These are phyloP conservation scores for Muntiacus reevesi DNA, from an alignment of 2,113 vertebrate genomes.

Conservation along the genomic window DNA sequence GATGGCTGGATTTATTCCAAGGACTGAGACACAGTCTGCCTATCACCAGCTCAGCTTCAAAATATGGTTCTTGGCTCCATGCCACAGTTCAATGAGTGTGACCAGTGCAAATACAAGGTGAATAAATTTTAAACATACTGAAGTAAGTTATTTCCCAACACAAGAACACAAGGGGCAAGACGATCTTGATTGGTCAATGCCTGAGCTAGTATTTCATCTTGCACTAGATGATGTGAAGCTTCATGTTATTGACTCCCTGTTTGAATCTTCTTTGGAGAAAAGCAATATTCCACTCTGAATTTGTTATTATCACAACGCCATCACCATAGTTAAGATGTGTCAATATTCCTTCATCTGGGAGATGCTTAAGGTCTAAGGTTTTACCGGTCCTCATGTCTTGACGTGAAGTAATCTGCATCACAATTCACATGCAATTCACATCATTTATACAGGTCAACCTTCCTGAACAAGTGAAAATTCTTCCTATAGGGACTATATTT, in stretches of 20 bases:
- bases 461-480: slow-evolving; percentile 11
- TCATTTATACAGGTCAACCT: neutral
- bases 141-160: slow-evolving; percentile 65
- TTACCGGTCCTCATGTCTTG: slow-evolving; percentile 23
- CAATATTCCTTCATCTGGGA: slow-evolving; percentile 45
- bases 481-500: neutral
- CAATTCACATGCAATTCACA: slow-evolving; percentile 30
- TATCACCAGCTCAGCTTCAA: slow-evolving; percentile 60
- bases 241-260: slow-evolving; percentile 51
- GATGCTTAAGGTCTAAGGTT: slow-evolving; percentile 27
- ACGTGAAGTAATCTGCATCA: slow-evolving; percentile 33
- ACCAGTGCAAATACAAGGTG: slow-evolving; percentile 44
- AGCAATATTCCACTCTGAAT: slow-evolving; percentile 54
- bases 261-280: slow-evolving; percentile 66
- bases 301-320: slow-evolving; percentile 27
- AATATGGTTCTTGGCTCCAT: slow-evolving; percentile 62
- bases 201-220: slow-evolving; percentile 59
- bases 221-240: slow-evolving; percentile 38
- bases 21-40: slow-evolving; percentile 45
- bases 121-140: slow-evolving; percentile 71
- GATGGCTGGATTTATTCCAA: slow-evolving; percentile 72
- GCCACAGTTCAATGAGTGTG: slow-evolving; percentile 56
- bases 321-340: slow-evolving; percentile 43
- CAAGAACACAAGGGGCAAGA: slow-evolving; percentile 31
- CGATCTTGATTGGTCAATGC: slow-evolving; percentile 47